phyloP scores from a whole-genome alignment of 2,113 vertebrate genomes.

The Mormyrus lacerda region DNA sequence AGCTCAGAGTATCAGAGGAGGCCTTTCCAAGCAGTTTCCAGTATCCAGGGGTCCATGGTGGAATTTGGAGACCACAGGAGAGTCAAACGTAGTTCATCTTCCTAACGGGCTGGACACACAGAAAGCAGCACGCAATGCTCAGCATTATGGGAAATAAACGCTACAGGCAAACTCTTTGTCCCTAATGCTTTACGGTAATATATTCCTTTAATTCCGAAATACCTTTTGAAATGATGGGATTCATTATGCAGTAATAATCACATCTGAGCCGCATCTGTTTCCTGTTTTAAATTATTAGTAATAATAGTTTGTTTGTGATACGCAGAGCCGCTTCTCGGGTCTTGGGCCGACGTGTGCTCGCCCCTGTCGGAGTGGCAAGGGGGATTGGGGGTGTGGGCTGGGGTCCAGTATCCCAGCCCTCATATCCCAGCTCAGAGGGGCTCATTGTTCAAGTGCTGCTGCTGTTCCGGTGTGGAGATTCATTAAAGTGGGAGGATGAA shows the following conservation, averaged over 20 bases:
- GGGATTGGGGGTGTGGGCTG: background rate
- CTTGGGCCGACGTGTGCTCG: background rate
- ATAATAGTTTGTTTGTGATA: background rate
- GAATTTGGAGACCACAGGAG: background rate
- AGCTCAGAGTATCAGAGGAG: background rate
- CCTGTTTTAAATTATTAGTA: background rate
- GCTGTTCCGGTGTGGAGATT: background rate
- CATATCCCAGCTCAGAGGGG: background rate
- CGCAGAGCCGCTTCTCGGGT: background rate
- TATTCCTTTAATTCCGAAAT: background rate
- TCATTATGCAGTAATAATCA: background rate
- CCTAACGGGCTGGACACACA: background rate
- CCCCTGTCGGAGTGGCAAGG: background rate
- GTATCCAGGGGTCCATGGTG: background rate
- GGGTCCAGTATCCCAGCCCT: background rate
- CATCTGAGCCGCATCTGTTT: background rate
- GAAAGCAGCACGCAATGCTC: background rate
- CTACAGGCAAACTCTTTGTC: background rate
- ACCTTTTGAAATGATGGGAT: background rate
- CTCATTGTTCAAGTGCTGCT: background rate
- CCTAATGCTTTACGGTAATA: background rate
- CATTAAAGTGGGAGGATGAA: background rate
- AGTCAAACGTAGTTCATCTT: background rate
- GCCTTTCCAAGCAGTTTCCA: background rate
- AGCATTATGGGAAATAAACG: background rate